phyloP scores from a whole-genome alignment of 2,888 invertebrate species.

The Yponomeuta evonymella region DNA sequence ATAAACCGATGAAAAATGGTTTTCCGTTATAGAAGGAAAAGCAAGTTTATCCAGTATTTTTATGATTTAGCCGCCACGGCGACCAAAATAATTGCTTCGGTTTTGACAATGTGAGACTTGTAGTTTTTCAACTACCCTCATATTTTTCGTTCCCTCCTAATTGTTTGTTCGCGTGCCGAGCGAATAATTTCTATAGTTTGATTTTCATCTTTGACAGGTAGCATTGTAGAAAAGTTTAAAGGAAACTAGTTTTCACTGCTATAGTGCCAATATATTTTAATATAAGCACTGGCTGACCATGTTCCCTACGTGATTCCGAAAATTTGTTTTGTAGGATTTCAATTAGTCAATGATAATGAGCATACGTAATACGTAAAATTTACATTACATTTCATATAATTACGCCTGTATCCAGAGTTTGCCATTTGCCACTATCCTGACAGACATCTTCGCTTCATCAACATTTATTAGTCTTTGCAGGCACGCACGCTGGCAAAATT shows the following conservation, averaged over 20 bases:
- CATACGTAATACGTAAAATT: no score
- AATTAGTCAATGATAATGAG: no score
- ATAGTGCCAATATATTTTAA: background rate
- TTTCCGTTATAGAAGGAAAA: background rate
- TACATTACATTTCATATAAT: no score
- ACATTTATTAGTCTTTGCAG: no score
- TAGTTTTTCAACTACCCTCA: slow-evolving; percentile 8
- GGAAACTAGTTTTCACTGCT: no score
- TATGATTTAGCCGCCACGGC: background rate
- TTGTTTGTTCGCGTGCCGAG: slow-evolving; percentile 9
- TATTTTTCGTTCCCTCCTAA: slow-evolving; percentile 6
- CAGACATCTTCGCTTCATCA: no score
- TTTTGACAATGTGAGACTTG: slow-evolving; percentile 6
- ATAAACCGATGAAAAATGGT: background rate
- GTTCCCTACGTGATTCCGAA: no score
- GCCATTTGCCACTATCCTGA: no score
- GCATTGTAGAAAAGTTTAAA: background rate
- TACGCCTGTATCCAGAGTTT: no score
- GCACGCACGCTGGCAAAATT: no score
- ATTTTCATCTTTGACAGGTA: slow-evolving; percentile 11
- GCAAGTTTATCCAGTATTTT: background rate
- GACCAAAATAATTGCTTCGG: background rate
- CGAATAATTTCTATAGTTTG: slow-evolving; percentile 9
- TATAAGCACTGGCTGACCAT: background rate
- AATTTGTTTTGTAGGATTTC: no score